These are phyloP conservation scores for Diachrysia chrysitis DNA, from an alignment of 2,888 invertebrate genomes.

Conservation along the genomic window DNA sequence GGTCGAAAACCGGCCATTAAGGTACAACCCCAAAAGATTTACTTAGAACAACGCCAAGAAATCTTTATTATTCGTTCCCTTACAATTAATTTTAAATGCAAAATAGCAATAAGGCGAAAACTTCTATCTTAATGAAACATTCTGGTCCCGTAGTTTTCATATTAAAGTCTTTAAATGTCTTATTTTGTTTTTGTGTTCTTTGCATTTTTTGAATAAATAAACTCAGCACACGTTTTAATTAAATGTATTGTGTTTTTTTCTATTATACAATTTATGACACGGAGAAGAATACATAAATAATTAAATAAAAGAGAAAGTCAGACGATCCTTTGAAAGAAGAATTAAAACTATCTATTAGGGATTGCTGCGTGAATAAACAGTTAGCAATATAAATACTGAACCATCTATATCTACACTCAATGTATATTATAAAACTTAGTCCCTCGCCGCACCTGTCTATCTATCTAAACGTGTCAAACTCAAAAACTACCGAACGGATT, in stretches of 20 bases:
- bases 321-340: neutral
- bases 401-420: no score
- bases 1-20: constrained; percentile 28
- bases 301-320: neutral
- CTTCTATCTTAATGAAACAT: constrained; percentile 28
- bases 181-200: constrained; percentile 11
- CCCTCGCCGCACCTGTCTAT: no score
- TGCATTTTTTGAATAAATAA: constrained; percentile 1
- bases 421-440: no score
- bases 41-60: constrained; percentile 27
- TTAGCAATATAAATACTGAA: no score
- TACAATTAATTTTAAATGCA: constrained; percentile 43
- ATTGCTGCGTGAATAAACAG: no score
- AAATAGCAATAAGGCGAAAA: constrained; percentile 36
- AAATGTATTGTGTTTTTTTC: neutral
- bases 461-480: no score
- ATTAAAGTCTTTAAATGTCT: constrained; percentile 18
- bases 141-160: constrained; percentile 13
- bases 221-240: neutral
- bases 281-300: neutral
- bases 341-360: neutral
- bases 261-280: no score
- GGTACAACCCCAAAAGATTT: constrained; percentile 26
- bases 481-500: no score
- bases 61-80: constrained; percentile 39